phyloP scores from a whole-genome alignment of 1,140 invertebrate genomes.

The Hyles vespertilio region DNA sequence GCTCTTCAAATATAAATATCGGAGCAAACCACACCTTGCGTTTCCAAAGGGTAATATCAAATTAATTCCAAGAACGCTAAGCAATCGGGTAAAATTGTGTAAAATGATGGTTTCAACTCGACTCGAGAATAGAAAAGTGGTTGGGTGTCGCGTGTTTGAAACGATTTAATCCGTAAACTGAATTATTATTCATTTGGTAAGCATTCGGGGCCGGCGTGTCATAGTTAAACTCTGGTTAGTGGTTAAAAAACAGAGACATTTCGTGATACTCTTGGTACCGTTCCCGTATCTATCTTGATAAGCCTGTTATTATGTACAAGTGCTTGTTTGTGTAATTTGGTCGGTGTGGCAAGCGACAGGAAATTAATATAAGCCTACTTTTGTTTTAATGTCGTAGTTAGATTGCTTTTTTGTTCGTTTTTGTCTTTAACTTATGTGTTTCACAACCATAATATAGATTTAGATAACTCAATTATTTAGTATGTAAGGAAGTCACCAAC shows the following conservation, averaged over 20 bases:
- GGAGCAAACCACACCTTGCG: slow-evolving; percentile 70
- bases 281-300: too few species aligned
- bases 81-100: slow-evolving; percentile 75
- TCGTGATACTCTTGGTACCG: too few species aligned
- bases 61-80: slow-evolving; percentile 73
- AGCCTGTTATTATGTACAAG: too few species aligned
- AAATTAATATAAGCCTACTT: too few species aligned
- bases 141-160: slow-evolving; percentile 70
- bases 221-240: slow-evolving; percentile 58
- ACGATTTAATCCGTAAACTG: slow-evolving; percentile 73
- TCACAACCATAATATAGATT: too few species aligned
- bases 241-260: slow-evolving; percentile 4
- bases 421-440: too few species aligned
- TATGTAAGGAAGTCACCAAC: too few species aligned
- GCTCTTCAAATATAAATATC: slow-evolving; percentile 55
- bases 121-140: slow-evolving; percentile 72
- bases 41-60: slow-evolving; percentile 74
- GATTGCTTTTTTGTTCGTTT: too few species aligned
- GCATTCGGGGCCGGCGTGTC: slow-evolving; percentile 66
- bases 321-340: too few species aligned
- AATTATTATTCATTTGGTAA: slow-evolving; percentile 75
- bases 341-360: too few species aligned
- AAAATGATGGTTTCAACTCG: slow-evolving; percentile 71
- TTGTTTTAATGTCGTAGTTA: too few species aligned
- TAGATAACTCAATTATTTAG: too few species aligned